phyloP scores from a whole-genome alignment of 2,797 vertebrate species.

The Enteromius unitaeniatus region DNA sequence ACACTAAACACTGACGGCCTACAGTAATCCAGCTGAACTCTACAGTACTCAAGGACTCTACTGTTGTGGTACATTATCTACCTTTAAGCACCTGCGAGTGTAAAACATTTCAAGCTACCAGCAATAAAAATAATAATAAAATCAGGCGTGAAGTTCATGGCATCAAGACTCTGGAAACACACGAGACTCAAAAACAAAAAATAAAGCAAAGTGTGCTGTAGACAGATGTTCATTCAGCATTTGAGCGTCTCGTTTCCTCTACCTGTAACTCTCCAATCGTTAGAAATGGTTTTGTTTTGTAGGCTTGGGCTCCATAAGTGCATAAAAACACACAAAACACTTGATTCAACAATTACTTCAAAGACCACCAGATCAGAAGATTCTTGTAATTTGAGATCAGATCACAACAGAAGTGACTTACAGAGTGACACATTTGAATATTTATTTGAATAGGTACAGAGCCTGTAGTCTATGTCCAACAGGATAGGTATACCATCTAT shows the following conservation, averaged over 20 bases:
- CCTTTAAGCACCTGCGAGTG: not conserved
- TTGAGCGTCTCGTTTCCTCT: not conserved
- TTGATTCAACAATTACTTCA: not conserved
- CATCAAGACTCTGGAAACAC: too few species aligned
- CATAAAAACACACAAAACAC: too few species aligned
- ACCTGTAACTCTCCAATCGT: not conserved
- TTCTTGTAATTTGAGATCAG: not conserved
- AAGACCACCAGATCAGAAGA: not conserved
- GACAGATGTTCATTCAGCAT: not conserved
- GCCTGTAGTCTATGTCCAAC: slow-evolving; percentile 76
- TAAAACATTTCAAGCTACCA: not conserved
- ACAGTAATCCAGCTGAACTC: not conserved
- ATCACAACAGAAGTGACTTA: not conserved
- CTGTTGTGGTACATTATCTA: not conserved
- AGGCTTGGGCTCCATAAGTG: not conserved
- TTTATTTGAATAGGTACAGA: slow-evolving; percentile 99
- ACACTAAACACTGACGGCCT: not conserved
- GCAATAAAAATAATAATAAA: not conserved
- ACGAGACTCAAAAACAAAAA: not conserved
- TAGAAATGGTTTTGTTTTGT: not conserved
- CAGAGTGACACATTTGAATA: slow-evolving; percentile 84
- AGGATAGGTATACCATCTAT: slow-evolving; percentile 73
- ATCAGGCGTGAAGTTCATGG: not conserved
- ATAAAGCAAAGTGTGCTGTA: too few species aligned
- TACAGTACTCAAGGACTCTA: not conserved